Evolutionary conservation across 2,797 vertebrate genomes (phyloP), one percentile per base, ranked within the genome.

Genomic region (Setipinna tenuifilis): DNA sequence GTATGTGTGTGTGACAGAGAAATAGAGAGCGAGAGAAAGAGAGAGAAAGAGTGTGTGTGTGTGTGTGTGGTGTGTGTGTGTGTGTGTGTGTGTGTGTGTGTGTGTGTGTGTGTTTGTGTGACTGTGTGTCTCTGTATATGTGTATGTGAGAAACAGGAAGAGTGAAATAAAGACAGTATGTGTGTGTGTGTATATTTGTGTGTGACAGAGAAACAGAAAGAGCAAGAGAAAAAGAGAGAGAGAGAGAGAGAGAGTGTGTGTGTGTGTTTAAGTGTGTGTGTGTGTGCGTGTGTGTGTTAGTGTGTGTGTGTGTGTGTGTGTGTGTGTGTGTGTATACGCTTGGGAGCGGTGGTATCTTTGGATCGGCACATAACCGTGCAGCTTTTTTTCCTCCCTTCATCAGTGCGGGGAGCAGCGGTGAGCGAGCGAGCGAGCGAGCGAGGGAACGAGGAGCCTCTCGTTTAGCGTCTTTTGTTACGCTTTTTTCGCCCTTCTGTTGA

Each of bases 361-460:
- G 82, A 82, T 84, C 81, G 85, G 83, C 57, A 59, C 62, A 82
- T 88, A 88, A 90, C 87, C 83, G 85, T 85, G 58, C 82, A 71
- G 86, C 48, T 68, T 83, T 44, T 84, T 87, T 87, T 54, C 0
- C 2, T 54, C 7, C 50, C 2, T 54, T 88, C 87, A 87, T 89
- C 86, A 88, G 88, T 75, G 50, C 83, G 10, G 65, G 83, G 83
- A 71, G 9, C 35, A 6, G 31, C 0, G 84, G 85, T 82, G 57
- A 48, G 87, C 62, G 50, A 48, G 46, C 46, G n/a, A 48, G 46
- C 10, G 46, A 10, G 10, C 46, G 10, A 10, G 46, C 46, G 46
- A 10, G 46, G 4, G 46, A 48, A 10, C 89, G 84, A 50, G 88
- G 86, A 83, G 90, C 83, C 86, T 88, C 86, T 89, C 28, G 23